Base-by-base conservation (phyloP, 2,113 vertebrate species). In the Macaca nemestrina region DNA sequence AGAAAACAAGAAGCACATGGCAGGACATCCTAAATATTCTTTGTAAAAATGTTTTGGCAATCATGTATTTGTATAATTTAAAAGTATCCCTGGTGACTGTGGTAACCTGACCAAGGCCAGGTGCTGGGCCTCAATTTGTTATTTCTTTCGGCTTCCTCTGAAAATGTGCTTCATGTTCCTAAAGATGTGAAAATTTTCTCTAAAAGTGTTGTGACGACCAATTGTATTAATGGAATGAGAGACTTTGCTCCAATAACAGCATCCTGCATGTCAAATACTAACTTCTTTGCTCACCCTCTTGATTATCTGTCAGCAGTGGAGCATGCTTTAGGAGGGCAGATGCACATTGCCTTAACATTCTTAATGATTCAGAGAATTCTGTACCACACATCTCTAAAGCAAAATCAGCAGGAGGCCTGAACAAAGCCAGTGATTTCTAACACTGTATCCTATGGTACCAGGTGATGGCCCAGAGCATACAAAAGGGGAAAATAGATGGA, bases 391-490 rank as follows among this genome's bases (percentile, higher is more conserved):
- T 59, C 68, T 50, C 83, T 75, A 68, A 84, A 59, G 67, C 11
- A 92, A 91, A 96, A 57, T 52, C 68, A 95, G 61, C 59, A 83
- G 68, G 83, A 95, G 70, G 12, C 30, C 35, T 76, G 38, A 97
- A 80, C 32, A 10, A 86, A 67, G 20, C 0, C 79, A 93, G 14
- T 55, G 14, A 88, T 86, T 92, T 64, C 78, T 94, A 50, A 88
- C 43, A 48, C 20, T 43, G 22, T 10, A 30, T 50, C 27, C 67
- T 17, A 52, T n/a, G 64, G 23, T 78, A 38, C 23, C 48, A 40
- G 6, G 1, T 45, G 83, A 57, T 73, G 18, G 5, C 13, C 18
- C 23, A 55, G 35, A 72, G 20, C 9, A 75, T 20, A 50, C 14
- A 23, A 78, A 55, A 73, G 2, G 20, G 7, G 20, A 40, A 91